Evolutionary conservation across 2,797 vertebrate genomes (phyloP).

Genomic region (Oryzias dopingdopingensis): DNA sequence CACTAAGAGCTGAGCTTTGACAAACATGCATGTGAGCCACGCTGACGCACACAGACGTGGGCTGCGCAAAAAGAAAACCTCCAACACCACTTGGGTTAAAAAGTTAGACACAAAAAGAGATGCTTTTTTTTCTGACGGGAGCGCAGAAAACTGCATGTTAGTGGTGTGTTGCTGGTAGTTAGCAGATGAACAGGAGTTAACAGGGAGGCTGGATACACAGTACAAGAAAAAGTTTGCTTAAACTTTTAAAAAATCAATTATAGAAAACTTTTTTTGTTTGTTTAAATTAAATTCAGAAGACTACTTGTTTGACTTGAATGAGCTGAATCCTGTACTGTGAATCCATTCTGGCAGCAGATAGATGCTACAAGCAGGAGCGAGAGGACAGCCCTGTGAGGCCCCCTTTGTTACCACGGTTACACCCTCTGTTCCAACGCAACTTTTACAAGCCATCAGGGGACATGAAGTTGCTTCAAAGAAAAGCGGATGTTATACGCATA

Average conservation of each 20-base stretch:
- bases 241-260: neutral
- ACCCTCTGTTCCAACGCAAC: constrained; percentile 24
- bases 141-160: constrained; percentile 35
- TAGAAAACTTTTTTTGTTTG: neutral
- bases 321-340: constrained; percentile 47
- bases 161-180: constrained; percentile 41
- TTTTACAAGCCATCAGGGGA: constrained; percentile 21
- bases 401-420: constrained; percentile 58
- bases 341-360: constrained; percentile 57
- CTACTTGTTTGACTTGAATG: neutral
- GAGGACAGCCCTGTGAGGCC: constrained; percentile 78
- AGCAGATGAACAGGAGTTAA: constrained; percentile 63
- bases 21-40: constrained; percentile 40
- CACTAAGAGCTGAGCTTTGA: constrained; percentile 13
- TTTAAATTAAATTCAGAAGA: neutral
- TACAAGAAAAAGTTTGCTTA: constrained; percentile 16
- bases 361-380: constrained; percentile 64
- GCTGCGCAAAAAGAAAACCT: constrained; percentile 43
- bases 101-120: constrained; percentile 8
- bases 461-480: constrained; percentile 35
- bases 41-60: constrained; percentile 32
- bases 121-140: constrained; percentile 12
- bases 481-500: constrained; percentile 45
- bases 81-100: constrained; percentile 12
- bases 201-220: constrained; percentile 59